phyloP scores from a whole-genome alignment of 2,888 invertebrate species.

The Micropterix aruncella region DNA sequence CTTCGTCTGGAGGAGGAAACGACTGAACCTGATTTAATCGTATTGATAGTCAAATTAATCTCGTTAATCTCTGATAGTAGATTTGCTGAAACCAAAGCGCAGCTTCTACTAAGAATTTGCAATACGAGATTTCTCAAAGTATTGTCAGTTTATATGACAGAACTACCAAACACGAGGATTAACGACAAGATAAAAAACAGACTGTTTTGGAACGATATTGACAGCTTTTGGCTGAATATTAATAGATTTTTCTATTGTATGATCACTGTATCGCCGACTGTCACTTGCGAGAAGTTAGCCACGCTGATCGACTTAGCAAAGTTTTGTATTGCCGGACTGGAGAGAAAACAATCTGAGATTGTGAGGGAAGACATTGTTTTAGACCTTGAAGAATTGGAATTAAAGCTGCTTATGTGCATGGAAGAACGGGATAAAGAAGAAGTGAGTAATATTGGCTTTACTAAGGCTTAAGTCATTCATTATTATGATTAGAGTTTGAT shows the following conservation, averaged over 20 bases:
- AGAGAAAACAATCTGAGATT: not conserved
- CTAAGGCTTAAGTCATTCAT: no score
- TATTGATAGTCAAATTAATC: constrained; percentile 25
- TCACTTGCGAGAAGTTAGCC: not conserved
- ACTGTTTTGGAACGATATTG: constrained; percentile 24
- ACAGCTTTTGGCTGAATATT: constrained; percentile 25
- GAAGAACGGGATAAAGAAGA: not conserved
- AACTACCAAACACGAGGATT: constrained; percentile 19
- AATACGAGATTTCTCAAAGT: constrained; percentile 22
- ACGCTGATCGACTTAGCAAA: not conserved
- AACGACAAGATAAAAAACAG: constrained; percentile 15
- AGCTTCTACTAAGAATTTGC: constrained; percentile 22
- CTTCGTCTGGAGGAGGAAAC: constrained; percentile 4
- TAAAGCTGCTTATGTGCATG: not conserved
- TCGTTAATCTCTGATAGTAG: constrained; percentile 23
- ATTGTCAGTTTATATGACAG: constrained; percentile 22
- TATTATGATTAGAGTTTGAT: no score
- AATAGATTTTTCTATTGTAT: not conserved
- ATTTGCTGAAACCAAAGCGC: constrained; percentile 22
- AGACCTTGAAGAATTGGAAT: not conserved
- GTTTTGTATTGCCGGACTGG: not conserved
- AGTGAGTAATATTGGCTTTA: no score
- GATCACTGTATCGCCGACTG: not conserved
- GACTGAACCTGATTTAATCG: constrained; percentile 20
- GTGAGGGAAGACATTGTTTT: not conserved